phyloP scores from a whole-genome alignment of 2,797 vertebrate species.

The Thalassophryne amazonica region DNA sequence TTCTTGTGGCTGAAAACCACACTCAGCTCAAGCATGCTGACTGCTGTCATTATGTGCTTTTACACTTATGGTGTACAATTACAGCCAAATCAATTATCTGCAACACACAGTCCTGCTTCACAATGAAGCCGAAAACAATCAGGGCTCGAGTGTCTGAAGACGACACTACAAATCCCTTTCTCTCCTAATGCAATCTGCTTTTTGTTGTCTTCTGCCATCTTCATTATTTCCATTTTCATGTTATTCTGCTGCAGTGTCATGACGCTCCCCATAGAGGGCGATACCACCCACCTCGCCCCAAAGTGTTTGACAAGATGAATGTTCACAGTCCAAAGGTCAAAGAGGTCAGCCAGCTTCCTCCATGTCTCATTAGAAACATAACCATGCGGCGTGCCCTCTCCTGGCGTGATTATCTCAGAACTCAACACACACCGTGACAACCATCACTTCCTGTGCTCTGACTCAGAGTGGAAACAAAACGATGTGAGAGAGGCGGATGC shows the following conservation, averaged over 20 bases:
- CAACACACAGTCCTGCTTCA: slow-evolving; percentile 23
- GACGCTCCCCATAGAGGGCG: slow-evolving; percentile 63
- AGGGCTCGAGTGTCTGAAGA: slow-evolving; percentile 35
- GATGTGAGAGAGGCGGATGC: slow-evolving; percentile 18
- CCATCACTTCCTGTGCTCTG: slow-evolving; percentile 15
- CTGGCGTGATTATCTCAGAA: slow-evolving; percentile 42
- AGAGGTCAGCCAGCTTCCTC: slow-evolving; percentile 52
- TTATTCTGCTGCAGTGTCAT: slow-evolving; percentile 27
- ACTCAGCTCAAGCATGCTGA: slow-evolving; percentile 25
- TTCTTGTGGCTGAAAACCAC: slow-evolving; percentile 15
- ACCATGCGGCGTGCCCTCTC: slow-evolving; percentile 43
- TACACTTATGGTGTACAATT: slow-evolving; percentile 46
- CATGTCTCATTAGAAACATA: slow-evolving; percentile 54
- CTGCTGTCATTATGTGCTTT: slow-evolving; percentile 57
- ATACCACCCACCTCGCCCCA: slow-evolving; percentile 16
- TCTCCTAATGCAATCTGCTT: slow-evolving; percentile 1
- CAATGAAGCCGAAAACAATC: slow-evolving; percentile 40
- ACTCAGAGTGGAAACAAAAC: background rate
- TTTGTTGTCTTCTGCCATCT: background rate
- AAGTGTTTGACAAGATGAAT: slow-evolving; percentile 55
- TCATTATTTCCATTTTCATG: background rate
- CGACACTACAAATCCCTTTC: slow-evolving; percentile 9
- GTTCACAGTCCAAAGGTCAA: slow-evolving; percentile 20
- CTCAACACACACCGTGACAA: slow-evolving; percentile 39
- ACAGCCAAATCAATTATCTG: slow-evolving; percentile 58